Evolutionary conservation across 2,888 invertebrate genomes (phyloP).

Genomic region (Plebejus argus): DNA sequence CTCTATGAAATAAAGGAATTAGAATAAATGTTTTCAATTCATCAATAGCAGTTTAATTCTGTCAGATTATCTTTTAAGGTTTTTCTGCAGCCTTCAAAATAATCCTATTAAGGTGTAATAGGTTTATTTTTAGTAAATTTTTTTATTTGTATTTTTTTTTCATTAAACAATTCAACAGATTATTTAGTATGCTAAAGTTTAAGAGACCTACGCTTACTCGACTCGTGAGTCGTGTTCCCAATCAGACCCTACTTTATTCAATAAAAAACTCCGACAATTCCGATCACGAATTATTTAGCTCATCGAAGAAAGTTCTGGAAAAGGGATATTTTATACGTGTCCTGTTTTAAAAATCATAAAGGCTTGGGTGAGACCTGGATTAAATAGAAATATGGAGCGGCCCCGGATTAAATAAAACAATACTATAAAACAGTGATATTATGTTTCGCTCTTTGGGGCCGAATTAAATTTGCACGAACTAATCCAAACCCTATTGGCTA

Average conservation of each 20-base stretch:
- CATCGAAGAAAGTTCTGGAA: neutral
- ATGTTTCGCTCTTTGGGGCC: slow-evolving; percentile 27
- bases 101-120: no score
- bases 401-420: slow-evolving; percentile 18
- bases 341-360: slow-evolving; percentile 23
- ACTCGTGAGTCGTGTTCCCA: neutral
- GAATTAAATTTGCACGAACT: slow-evolving; percentile 21
- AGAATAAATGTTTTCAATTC: no score
- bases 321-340: slow-evolving; percentile 18
- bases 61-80: no score
- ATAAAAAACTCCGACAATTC: neutral
- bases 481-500: slow-evolving; percentile 16
- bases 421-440: slow-evolving; percentile 24
- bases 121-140: no score
- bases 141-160: no score
- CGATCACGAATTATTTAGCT: slow-evolving; percentile 6
- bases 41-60: no score
- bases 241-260: neutral
- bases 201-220: neutral
- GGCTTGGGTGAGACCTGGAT: slow-evolving; percentile 25
- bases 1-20: no score
- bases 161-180: neutral
- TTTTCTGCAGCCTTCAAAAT: no score
- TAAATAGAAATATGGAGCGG: slow-evolving; percentile 15
- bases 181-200: neutral